Base-by-base conservation (phyloP, 2,797 vertebrate species). In the Molossus alvarezi region DNA sequence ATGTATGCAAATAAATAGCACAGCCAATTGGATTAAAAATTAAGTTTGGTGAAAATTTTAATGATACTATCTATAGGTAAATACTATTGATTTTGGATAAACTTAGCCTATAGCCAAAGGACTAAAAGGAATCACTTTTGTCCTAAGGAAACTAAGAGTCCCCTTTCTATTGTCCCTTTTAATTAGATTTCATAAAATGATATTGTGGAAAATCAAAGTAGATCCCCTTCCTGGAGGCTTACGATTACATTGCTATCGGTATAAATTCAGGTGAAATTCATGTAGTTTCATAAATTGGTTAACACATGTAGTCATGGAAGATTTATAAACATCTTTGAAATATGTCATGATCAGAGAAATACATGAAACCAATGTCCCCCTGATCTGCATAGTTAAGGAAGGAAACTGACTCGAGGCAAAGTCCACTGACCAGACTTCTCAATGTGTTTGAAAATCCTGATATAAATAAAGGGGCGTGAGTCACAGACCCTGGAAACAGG, bases 401-500 rank as follows among this genome's bases (percentile, higher is more conserved):
- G 62, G 37, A 67, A 83, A 62, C 53, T 48, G 37, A 53, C 33
- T 73, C 33, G n/a, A 55, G 20, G 55, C 64, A 15, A 91, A 76
- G 20, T 55, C 18, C 60, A 25, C 64, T 27, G 69, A 83, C 55
- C 77, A 79, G 92, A 79, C 25, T 41, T 88, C 77, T 82, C 87
- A 48, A 10, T 60, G 73, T 94, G 72, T 83, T 96, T 94, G 75
- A 83, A 92, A 94, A 91, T 93, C 82, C 81, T 92, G 85, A 95
- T 93, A 92, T 71, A 86, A 90, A 94, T 97, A 97, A 96, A 41
- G 95, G 96, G 88, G 37, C 95, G 72, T 88, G 82, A 97, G 67
- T 86, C 84, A 89, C 64, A 91, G 93, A 95, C 27, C 64, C 92
- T 0, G 88, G 90, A 94, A 97, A 96, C 48, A 82, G 85, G 65